These are phyloP conservation scores for Ophthalmolycus amberensis DNA, from an alignment of 2,113 vertebrate species.

Conservation along the genomic window DNA sequence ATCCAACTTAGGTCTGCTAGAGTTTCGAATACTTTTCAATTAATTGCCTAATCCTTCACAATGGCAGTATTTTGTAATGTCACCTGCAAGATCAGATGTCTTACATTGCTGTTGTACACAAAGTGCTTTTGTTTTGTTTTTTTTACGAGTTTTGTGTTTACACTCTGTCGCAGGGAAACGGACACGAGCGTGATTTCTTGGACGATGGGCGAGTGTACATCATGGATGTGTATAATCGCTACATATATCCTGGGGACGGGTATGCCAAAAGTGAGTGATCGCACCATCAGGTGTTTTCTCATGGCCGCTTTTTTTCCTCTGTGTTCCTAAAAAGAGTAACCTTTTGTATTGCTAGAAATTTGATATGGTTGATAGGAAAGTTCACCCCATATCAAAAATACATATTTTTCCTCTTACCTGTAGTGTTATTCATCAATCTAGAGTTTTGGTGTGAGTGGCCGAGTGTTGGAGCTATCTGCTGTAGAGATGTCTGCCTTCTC, in stretches of 20 bases:
- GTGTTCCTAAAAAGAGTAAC: not conserved
- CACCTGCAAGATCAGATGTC: too few species aligned
- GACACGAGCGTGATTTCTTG: conserved; percentile 95
- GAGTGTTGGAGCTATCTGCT: too few species aligned
- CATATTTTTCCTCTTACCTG: too few species aligned
- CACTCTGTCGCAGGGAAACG: conserved; percentile 89
- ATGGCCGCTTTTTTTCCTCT: not conserved
- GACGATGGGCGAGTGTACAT: conserved; percentile 93
- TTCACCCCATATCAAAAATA: not conserved
- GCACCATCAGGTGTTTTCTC: not conserved
- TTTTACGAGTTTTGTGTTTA: not conserved
- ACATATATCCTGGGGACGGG: conserved; percentile 93
- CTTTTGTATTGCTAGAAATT: not conserved
- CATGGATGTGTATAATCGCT: conserved; percentile 95
- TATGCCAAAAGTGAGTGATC: conserved; percentile 91
- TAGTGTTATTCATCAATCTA: too few species aligned
- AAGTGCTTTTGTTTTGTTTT: not conserved
- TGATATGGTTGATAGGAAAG: not conserved
- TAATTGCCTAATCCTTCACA: too few species aligned
- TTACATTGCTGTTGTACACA: not conserved
- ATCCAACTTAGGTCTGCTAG: too few species aligned
- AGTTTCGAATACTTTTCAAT: not conserved
- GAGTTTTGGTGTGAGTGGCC: too few species aligned
- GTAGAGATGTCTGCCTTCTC: too few species aligned
- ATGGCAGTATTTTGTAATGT: too few species aligned